These are phyloP conservation scores for Synanthedon vespiformis DNA, from an alignment of 2,888 invertebrate species.

Conservation along the genomic window DNA sequence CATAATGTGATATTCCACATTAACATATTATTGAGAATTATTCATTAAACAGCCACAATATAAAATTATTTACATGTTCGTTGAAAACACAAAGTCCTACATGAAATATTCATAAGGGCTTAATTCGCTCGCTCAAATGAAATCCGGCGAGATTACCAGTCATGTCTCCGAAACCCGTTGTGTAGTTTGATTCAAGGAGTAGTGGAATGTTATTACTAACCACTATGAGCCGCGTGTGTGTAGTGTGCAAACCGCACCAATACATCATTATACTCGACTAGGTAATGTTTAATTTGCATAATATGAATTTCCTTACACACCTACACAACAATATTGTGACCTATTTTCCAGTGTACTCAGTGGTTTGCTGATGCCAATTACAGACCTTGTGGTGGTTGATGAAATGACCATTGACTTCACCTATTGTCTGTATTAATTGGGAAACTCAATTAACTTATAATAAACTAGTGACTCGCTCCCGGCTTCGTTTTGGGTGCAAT, in stretches of 20 bases:
- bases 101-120: conserved; percentile 39
- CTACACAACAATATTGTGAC: neutral
- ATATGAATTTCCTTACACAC: neutral
- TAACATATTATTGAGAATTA: neutral
- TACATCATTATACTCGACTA: neutral
- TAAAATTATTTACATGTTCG: conserved; percentile 16
- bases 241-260: neutral
- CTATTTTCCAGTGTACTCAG: neutral
- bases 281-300: neutral
- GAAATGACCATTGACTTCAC: no score
- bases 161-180: conserved; percentile 8
- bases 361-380: no score
- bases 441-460: no score
- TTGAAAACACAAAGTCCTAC: conserved; percentile 11
- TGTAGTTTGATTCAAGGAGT: neutral
- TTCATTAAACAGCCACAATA: conserved; percentile 2
- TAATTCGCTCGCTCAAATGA: conserved; percentile 22
- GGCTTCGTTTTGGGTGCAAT: no score
- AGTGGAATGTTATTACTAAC: conserved; percentile 4
- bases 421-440: no score
- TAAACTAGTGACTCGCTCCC: no score
- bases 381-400: no score
- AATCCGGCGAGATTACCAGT: conserved; percentile 31
- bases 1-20: neutral
- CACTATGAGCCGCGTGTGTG: conserved; percentile 2